These are phyloP conservation scores for Nysson spinosus DNA, from an alignment of 2,888 invertebrate species.

Conservation along the genomic window DNA sequence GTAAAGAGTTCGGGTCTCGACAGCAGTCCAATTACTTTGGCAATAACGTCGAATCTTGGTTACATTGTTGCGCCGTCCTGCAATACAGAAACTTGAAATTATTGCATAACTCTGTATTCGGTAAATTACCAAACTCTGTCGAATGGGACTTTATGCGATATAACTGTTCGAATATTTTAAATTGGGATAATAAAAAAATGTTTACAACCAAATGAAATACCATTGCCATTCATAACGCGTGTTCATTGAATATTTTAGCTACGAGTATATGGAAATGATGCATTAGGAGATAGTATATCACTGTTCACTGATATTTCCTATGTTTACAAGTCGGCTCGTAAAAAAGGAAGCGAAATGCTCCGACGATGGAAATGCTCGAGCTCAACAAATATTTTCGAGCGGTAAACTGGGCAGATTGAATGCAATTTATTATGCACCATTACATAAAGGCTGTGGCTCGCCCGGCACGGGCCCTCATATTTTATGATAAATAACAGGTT, in stretches of 20 bases:
- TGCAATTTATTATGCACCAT: slow-evolving; percentile 64
- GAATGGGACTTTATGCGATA: neutral
- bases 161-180: too few species aligned
- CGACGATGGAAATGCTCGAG: slow-evolving; percentile 36
- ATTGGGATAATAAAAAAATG: too few species aligned
- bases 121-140: neutral
- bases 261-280: too few species aligned
- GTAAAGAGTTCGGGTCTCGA: slow-evolving; percentile 66
- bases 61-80: slow-evolving; percentile 39
- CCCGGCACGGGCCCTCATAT: slow-evolving; percentile 64
- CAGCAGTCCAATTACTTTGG: slow-evolving; percentile 64
- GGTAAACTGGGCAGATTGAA: slow-evolving; percentile 56
- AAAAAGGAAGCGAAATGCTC: slow-evolving; percentile 13
- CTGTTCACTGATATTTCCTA: too few species aligned
- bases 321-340: slow-evolving; percentile 6
- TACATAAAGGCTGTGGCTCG: slow-evolving; percentile 61
- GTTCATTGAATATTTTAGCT: too few species aligned
- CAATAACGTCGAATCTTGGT: slow-evolving; percentile 47
- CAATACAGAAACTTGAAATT: neutral
- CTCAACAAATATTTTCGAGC: slow-evolving; percentile 54
- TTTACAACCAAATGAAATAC: too few species aligned
- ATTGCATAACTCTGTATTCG: neutral
- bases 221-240: too few species aligned
- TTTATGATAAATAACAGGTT: slow-evolving; percentile 69
- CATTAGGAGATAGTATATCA: too few species aligned